Evolutionary conservation across 1,140 invertebrate genomes (phyloP), one percentile per base, ranked within the genome.

Genomic region (Sitophilus oryzae): DNA sequence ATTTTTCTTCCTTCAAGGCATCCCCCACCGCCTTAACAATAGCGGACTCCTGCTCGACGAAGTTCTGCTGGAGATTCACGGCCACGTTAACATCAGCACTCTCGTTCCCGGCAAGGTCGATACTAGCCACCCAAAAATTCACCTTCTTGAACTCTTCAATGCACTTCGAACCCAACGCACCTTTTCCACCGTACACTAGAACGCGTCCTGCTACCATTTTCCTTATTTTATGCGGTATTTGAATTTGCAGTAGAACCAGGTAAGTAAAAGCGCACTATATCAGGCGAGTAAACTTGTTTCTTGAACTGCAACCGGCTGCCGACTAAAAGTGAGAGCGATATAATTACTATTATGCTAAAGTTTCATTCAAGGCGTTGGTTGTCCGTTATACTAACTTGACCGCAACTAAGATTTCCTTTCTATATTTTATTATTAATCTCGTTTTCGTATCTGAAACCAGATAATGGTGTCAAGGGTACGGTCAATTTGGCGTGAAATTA

Each of bases 71-170:
- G 25, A 81, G 75, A 43, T 88, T 82, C 2, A 97, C 89, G 40
- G 94, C 72, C 51, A 98, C 83, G 75, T 91, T 98, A 2, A 81
- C 79, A 77, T 98, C 88, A 20, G 96, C 96, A 55, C 85, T 77
- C 3, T 94, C 88, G 79, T 96, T 98, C 60, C 82, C 76, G 49
- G 77, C 80, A 60, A 97, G 76, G 75, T 99, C 96, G 69, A 99
- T 88, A 57, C 84, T 93, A 5, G 88, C 89, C 51, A 98, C 93
- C 93, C 93, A 98, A 80, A 83, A 97, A 68, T 92, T 89, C 62
- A 92, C 84, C 5, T 81, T 76, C 76, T 96, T 96, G 64, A 98
- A 96, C 69, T 88, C 81, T 5, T 83, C 81, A 0, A 98, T 85
- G 67, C 90, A 88, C 43, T 81, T 81, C 2, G 85, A 83, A n/a